Evolutionary conservation across 2,888 invertebrate species (phyloP).

Genomic region (Microctonus aethiopoides): DNA sequence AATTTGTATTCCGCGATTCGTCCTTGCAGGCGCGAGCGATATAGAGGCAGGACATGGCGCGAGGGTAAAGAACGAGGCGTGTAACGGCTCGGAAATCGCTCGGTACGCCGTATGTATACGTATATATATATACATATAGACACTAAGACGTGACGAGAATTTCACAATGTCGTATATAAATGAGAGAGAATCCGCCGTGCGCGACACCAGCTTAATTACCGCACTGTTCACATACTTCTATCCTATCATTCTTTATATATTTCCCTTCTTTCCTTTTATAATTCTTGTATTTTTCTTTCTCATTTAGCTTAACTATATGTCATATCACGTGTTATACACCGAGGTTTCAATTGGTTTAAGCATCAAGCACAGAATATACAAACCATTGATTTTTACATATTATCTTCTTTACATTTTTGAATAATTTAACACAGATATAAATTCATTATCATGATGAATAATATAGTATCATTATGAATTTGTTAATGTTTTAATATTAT

Average conservation of each 20-base stretch:
- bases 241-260: constrained; percentile 26
- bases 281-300: background rate
- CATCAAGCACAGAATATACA: no score
- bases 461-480: no score
- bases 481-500: no score
- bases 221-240: constrained; percentile 24
- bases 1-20: constrained; percentile 43
- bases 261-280: constrained; percentile 3
- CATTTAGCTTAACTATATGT: background rate
- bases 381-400: no score
- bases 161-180: constrained; percentile 35
- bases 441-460: no score
- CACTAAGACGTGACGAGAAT: constrained; percentile 51
- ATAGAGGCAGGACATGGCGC: constrained; percentile 33
- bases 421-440: no score
- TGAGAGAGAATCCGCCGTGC: constrained; percentile 38
- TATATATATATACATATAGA: constrained; percentile 43
- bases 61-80: constrained; percentile 40
- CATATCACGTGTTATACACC: no score
- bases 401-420: no score
- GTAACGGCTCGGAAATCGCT: constrained; percentile 50
- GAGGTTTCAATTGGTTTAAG: no score
- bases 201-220: constrained; percentile 43
- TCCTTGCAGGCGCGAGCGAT: constrained; percentile 31
- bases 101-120: constrained; percentile 40